Conservation (phyloP, 1,140 invertebrate genomes). For the Trachymyrmex septentrionalis region DNA sequence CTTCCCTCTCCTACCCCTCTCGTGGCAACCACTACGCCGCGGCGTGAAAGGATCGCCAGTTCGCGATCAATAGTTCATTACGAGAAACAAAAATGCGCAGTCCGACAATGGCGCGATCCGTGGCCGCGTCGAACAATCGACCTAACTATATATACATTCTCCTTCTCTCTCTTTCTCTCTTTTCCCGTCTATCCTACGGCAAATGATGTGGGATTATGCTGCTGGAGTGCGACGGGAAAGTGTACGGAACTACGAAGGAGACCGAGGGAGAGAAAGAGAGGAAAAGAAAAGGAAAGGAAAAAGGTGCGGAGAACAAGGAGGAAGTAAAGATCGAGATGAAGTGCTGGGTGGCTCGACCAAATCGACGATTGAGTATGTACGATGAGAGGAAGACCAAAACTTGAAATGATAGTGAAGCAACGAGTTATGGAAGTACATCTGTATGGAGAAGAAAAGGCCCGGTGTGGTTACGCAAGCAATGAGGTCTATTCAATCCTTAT, state of each 20-base stretch:
- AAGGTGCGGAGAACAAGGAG: conserved; percentile 12
- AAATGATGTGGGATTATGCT: conserved; percentile 25
- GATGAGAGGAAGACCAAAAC: conserved; percentile 46
- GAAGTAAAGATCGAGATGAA: conserved; percentile 56
- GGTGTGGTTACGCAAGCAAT: conserved; percentile 79
- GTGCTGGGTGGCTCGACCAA: conserved; percentile 46
- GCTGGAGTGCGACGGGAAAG: conserved; percentile 48
- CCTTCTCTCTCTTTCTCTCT: neutral
- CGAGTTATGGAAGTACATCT: conserved; percentile 63
- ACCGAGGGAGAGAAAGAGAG: neutral
- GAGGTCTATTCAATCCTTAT: conserved; percentile 79
- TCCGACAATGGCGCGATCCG: conserved; percentile 74
- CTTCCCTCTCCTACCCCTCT: too few relatives aligned
- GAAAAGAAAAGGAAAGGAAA: neutral
- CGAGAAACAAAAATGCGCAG: conserved; percentile 79
- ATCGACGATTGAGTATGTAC: conserved; percentile 58
- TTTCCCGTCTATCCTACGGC: conserved; percentile 23
- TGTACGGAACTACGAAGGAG: neutral
- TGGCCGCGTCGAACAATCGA: conserved; percentile 68
- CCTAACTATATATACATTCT: conserved; percentile 70
- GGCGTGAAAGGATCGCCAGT: conserved; percentile 77
- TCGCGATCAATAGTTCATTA: conserved; percentile 82
- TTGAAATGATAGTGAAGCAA: conserved; percentile 52
- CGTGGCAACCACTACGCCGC: conserved; percentile 1
- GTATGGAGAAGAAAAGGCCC: conserved; percentile 47